phyloP scores from a whole-genome alignment of 1,140 invertebrate species.

The Temnothorax nylanderi region DNA sequence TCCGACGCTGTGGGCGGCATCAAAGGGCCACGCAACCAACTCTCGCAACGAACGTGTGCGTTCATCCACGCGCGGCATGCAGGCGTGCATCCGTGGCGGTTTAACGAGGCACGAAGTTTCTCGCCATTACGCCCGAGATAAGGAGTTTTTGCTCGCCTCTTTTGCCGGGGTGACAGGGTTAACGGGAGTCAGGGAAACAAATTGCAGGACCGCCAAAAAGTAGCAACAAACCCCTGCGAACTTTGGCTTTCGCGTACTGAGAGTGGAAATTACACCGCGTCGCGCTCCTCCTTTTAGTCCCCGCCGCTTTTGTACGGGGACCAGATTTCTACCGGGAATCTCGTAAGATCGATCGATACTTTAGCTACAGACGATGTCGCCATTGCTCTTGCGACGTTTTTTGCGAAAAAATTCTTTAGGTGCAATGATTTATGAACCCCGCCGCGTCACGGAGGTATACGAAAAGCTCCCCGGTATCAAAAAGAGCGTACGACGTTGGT shows the following conservation, averaged over 20 bases:
- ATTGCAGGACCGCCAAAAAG: constrained; percentile 60
- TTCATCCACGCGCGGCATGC: constrained; percentile 46
- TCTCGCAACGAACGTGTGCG: constrained; percentile 54
- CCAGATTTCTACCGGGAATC: constrained; percentile 35
- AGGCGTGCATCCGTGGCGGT: constrained; percentile 52
- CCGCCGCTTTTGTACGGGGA: constrained; percentile 38
- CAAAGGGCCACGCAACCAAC: constrained; percentile 61
- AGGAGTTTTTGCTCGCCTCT: constrained; percentile 59
- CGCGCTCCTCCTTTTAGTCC: constrained; percentile 41
- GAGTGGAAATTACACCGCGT: constrained; percentile 52
- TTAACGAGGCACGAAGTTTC: constrained; percentile 62
- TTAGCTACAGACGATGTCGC: constrained; percentile 36
- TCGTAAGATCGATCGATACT: constrained; percentile 59
- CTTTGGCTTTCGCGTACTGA: constrained; percentile 57
- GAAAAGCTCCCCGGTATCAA: constrained; percentile 49
- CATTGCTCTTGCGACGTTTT: constrained; percentile 42
- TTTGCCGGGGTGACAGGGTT: constrained; percentile 58
- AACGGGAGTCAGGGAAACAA: constrained; percentile 60
- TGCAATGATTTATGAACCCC: constrained; percentile 63
- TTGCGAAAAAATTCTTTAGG: constrained; percentile 60
- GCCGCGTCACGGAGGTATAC: constrained; percentile 48
- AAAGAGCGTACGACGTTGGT: constrained; percentile 46
- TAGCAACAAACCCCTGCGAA: constrained; percentile 59
- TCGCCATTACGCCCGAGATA: constrained; percentile 61
- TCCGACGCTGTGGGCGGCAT: constrained; percentile 56